Evolutionary conservation across 2,888 invertebrate species (phyloP), one percentile per base, ranked within the genome.

Genomic region (Caenorhabditis japonica): DNA sequence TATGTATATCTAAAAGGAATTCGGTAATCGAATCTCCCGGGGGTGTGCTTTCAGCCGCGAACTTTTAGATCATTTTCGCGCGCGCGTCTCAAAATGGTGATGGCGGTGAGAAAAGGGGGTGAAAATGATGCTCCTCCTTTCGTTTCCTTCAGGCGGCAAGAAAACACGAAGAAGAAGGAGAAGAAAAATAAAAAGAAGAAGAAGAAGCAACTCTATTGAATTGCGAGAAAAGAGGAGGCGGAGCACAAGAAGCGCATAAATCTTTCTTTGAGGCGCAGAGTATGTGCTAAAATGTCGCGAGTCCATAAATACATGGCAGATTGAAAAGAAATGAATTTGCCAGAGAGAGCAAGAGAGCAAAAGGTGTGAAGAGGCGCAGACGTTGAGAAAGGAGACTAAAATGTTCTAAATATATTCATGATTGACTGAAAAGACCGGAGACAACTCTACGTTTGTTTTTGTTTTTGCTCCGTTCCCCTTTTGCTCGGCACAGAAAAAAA

Each of bases 251-350:
- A 47, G 55, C 56, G 47, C 66, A 66, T 66, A 66, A 66, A 66
- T 68, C 58, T 68, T 68, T 68, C 58, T 68, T n/a, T 68, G 68
- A 68, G 68, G 56, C 51, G 59, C 58, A 68, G 56, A 59, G 68
- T 52, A 68, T 68, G 58, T 59, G 58, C 68, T 59, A 68, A 59
- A 68, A 68, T 68, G 66, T 66, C 66, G 66, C 56, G 56, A 64
- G 64, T 49, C 64, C 64, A 64, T 64, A 64, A 64, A 10, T 30
- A 66, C 66, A 58, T 46, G 41, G 66, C 51, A 66, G 66, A 66
- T 66, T 66, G 66, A 51, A 66, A 66, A 66, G 56, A 66, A 66
- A 66, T 66, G 66, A 66, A 56, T 43, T 30, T n/a, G 25, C 27
- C 27, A 58, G 27, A 38, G 47, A 44, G 59, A 34, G 61, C 13